Conservation (phyloP, 2,888 invertebrate species). For the Cryptus armator region DNA sequence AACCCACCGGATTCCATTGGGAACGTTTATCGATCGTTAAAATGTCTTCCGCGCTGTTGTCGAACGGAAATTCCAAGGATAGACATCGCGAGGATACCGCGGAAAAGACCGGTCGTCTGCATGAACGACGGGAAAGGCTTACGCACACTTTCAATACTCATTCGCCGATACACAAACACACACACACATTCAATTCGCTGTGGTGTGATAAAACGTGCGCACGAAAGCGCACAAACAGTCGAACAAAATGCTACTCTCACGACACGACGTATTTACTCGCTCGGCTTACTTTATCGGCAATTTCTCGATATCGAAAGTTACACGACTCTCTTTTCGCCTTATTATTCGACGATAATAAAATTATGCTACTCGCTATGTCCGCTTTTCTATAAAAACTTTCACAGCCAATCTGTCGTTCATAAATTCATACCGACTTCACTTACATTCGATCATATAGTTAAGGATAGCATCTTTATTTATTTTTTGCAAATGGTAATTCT, state of each 20-base stretch:
- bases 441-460: no score
- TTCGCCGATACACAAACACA: constrained; percentile 52
- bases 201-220: not conserved
- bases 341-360: constrained; percentile 1
- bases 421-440: no score
- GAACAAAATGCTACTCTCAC: not conserved
- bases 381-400: not conserved
- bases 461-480: no score
- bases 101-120: constrained; percentile 15
- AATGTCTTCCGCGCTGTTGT: constrained; percentile 2
- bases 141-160: constrained; percentile 65
- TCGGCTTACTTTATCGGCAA: constrained; percentile 8
- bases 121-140: constrained; percentile 39
- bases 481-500: no score
- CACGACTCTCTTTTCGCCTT: not conserved
- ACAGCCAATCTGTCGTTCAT: not conserved
- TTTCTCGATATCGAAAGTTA: constrained; percentile 8
- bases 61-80: constrained; percentile 15
- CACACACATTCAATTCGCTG: not conserved
- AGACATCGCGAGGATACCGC: not conserved
- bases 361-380: not conserved
- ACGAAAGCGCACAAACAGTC: not conserved
- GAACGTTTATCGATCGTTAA: constrained; percentile 16
- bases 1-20: constrained; percentile 1
- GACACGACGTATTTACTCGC: constrained; percentile 9